Percentiles rank a stretch among this genome's conserved stretches.
Conservation (phyloP, 2,888 invertebrate genomes). For the Agrochola litura region DNA sequence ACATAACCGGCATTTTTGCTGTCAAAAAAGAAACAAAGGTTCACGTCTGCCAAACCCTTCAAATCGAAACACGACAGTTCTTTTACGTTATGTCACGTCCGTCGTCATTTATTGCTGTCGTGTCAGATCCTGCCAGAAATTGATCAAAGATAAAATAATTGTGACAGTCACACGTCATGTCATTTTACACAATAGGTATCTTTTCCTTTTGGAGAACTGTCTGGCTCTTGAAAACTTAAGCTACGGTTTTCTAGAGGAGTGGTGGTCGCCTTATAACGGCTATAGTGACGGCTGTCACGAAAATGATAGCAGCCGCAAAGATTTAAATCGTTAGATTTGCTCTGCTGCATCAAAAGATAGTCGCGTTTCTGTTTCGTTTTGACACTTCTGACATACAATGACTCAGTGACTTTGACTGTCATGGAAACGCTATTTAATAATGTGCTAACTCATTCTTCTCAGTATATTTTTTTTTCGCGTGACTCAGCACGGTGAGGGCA, state of each 20-base stretch:
- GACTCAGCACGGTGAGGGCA: not conserved
- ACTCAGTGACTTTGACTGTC: not conserved
- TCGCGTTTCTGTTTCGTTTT: too few relatives aligned
- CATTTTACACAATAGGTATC: not conserved
- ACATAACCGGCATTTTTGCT: not conserved
- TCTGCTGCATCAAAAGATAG: too few relatives aligned
- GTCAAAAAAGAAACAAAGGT: not conserved
- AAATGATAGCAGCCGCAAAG: not conserved
- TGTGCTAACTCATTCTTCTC: too few relatives aligned
- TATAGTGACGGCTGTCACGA: too few relatives aligned
- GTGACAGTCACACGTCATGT: not conserved
- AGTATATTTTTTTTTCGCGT: too few relatives aligned
- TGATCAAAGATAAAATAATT: conserved; percentile 28
- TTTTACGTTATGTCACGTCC: not conserved
- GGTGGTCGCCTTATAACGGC: not conserved
- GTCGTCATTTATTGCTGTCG: not conserved
- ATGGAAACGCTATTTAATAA: not conserved
- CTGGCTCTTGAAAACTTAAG: not conserved
- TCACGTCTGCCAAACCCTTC: not conserved
- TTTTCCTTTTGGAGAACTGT: not conserved
- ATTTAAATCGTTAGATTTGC: not conserved
- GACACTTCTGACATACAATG: too few relatives aligned
- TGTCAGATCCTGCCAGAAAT: conserved; percentile 1
- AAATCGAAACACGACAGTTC: conserved; percentile 1
- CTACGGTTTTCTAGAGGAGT: not conserved